phyloP scores from a whole-genome alignment of 2,113 vertebrate species.

The Ophthalmolycus amberensis region DNA sequence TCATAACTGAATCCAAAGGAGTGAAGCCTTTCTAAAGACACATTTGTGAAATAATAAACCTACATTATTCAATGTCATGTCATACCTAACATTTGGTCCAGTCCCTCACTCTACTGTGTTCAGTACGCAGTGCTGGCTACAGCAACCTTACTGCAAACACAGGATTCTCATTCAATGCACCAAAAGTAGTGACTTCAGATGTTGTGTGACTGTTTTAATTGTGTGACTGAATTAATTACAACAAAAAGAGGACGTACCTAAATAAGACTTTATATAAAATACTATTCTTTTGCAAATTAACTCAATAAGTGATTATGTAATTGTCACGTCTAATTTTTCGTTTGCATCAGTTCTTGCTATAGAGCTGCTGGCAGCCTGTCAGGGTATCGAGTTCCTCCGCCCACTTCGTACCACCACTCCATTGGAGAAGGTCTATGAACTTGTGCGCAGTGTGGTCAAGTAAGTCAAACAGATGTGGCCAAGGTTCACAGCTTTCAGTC shows the following conservation, averaged over 20 bases:
- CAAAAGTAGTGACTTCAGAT: not conserved
- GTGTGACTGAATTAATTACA: not conserved
- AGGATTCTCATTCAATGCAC: not conserved
- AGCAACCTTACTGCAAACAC: not conserved
- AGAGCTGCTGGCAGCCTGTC: constrained; percentile 95
- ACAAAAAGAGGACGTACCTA: not conserved
- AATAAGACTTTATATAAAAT: not conserved
- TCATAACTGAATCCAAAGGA: not conserved
- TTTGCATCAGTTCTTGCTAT: constrained; percentile 90
- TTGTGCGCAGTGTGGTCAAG: constrained; percentile 96
- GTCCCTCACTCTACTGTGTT: not conserved
- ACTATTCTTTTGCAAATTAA: not conserved
- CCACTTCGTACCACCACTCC: constrained; percentile 96
- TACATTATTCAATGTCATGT: not conserved
- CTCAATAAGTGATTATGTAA: not conserved
- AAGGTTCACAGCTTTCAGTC: constrained; percentile 58
- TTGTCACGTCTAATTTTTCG: constrained; percentile 16
- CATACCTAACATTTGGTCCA: not conserved
- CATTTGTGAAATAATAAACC: not conserved
- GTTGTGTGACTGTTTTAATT: not conserved
- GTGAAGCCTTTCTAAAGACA: not conserved
- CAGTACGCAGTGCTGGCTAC: not conserved
- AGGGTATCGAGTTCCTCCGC: constrained; percentile 98
- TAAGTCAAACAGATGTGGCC: constrained; percentile 83
- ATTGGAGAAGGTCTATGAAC: constrained; percentile 98